These are phyloP conservation scores for Labeo calbasu DNA, from an alignment of 2,797 vertebrate species.

Conservation along the genomic window DNA sequence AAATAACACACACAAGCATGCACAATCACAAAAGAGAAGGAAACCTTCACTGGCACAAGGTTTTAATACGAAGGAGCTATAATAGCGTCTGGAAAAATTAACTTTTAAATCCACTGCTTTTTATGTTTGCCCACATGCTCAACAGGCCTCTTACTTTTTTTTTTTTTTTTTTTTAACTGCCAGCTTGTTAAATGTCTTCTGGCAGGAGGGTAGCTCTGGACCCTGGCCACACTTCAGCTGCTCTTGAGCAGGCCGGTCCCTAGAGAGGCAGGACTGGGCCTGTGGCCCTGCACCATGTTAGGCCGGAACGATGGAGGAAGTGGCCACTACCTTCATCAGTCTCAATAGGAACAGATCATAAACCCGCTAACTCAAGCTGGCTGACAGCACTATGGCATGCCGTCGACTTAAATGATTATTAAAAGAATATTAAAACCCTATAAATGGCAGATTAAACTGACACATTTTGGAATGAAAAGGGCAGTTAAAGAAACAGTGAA, in stretches of 20 bases:
- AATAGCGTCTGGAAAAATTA: slow-evolving; percentile 83
- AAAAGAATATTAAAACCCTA: slow-evolving; percentile 27
- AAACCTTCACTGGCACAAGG: slow-evolving; percentile 75
- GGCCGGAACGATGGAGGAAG: slow-evolving; percentile 27
- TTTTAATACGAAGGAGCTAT: slow-evolving; percentile 79
- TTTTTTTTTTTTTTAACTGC: slow-evolving; percentile 77
- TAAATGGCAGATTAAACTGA: slow-evolving; percentile 21
- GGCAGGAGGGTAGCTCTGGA: slow-evolving; percentile 76
- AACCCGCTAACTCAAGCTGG: slow-evolving; percentile 26
- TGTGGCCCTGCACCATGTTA: slow-evolving; percentile 39
- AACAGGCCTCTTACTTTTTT: slow-evolving; percentile 82
- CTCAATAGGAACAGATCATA: slow-evolving; percentile 37
- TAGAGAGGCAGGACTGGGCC: slow-evolving; percentile 48
- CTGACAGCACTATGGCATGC: not conserved
- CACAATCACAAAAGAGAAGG: slow-evolving; percentile 54
- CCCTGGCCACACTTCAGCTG: slow-evolving; percentile 68
- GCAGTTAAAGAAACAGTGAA: not conserved
- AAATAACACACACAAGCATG: slow-evolving; percentile 52
- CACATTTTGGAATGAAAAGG: slow-evolving; percentile 7
- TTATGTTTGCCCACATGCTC: slow-evolving; percentile 85
- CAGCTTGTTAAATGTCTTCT: slow-evolving; percentile 86
- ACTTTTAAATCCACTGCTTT: slow-evolving; percentile 82
- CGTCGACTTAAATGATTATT: slow-evolving; percentile 15
- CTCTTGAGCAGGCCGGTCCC: slow-evolving; percentile 56
- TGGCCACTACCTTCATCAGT: slow-evolving; percentile 43